Evolutionary conservation across 2,113 vertebrate genomes (phyloP).

Genomic region (Pelecanus crispus): DNA sequence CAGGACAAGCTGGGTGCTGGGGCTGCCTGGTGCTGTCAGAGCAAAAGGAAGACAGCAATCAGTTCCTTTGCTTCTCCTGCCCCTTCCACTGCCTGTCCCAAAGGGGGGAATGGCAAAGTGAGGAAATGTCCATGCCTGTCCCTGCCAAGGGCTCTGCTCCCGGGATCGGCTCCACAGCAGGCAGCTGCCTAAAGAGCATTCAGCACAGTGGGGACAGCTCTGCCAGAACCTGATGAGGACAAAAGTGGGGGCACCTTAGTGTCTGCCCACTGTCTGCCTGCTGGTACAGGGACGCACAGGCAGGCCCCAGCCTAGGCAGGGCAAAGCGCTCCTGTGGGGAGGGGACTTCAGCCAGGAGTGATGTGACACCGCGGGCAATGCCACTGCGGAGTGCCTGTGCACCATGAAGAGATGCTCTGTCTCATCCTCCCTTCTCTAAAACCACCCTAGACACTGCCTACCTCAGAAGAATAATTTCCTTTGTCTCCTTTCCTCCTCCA

Average conservation of each 20-base stretch:
- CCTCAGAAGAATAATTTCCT: neutral
- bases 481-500: neutral
- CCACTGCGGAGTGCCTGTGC: neutral
- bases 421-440: neutral
- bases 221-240: neutral
- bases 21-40: neutral
- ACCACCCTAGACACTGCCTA: neutral
- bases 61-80: neutral
- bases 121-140: neutral
- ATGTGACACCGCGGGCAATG: neutral
- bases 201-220: neutral
- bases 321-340: neutral
- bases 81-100: neutral
- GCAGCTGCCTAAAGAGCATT: neutral
- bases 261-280: neutral
- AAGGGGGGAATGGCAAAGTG: neutral
- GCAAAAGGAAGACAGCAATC: neutral
- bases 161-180: fast-evolving
- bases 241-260: neutral
- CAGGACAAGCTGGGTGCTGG: neutral
- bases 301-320: neutral
- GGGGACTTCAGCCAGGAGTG: neutral
- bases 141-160: neutral
- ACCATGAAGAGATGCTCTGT: neutral
- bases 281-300: neutral